phyloP scores from a whole-genome alignment of 2,113 vertebrate genomes.

The Procavia capensis region DNA sequence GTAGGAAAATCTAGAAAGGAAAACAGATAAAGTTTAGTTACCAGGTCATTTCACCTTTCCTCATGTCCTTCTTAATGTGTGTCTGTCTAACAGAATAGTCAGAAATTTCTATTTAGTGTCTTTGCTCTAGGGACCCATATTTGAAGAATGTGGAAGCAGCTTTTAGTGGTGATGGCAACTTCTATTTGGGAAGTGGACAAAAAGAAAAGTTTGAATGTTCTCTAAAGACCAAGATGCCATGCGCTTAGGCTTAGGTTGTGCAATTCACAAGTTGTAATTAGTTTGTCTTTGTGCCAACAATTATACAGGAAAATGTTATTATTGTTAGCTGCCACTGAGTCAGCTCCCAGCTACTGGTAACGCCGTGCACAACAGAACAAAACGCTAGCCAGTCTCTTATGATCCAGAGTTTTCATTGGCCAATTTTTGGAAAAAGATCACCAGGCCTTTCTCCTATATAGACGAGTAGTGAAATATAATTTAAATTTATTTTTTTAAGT shows the following conservation, averaged over 20 bases:
- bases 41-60: constrained; percentile 39
- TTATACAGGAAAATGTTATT: constrained; percentile 1
- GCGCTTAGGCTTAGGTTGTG: background rate
- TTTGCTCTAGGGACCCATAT: background rate
- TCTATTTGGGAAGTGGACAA: constrained; percentile 54
- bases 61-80: background rate
- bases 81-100: background rate
- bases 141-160: constrained; percentile 34
- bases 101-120: background rate
- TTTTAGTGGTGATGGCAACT: constrained; percentile 50
- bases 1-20: background rate
- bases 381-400: background rate
- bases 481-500: constrained; percentile 23
- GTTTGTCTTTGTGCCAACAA: constrained; percentile 48
- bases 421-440: background rate
- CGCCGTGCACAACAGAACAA: background rate
- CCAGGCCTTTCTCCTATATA: background rate
- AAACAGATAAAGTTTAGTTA: background rate
- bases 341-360: background rate
- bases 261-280: constrained; percentile 36
- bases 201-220: constrained; percentile 35
- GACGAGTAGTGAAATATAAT: constrained; percentile 7
- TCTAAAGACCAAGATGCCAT: constrained; percentile 38
- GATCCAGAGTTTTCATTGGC: background rate
- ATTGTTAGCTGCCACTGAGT: background rate